These are phyloP conservation scores for Myotis vivesi DNA, from an alignment of 2,797 vertebrate species.

Conservation along the genomic window DNA sequence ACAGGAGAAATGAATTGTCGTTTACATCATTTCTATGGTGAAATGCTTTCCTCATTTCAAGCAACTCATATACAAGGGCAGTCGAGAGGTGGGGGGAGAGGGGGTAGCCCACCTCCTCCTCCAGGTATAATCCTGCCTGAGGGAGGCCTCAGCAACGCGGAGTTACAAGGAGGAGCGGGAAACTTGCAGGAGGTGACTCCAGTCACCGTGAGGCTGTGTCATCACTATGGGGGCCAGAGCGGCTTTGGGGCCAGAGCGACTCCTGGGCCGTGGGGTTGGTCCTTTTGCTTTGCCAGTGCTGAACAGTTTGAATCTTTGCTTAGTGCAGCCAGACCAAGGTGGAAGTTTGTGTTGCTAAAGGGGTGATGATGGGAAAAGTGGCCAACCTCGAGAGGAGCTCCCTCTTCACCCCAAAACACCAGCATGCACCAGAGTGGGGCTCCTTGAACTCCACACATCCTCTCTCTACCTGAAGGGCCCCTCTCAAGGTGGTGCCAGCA, in stretches of 20 bases:
- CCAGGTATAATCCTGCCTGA: accelerated
- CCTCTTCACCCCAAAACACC: neutral
- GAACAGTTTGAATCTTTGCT: neutral
- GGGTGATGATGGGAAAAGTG: neutral
- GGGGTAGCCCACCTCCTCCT: neutral
- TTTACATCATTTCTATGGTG: neutral
- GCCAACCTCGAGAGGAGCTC: neutral
- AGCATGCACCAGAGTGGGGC: too few species aligned
- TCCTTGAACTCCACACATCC: neutral
- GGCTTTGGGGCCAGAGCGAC: neutral
- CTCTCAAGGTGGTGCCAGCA: neutral
- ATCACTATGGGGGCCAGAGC: neutral
- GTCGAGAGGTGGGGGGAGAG: neutral
- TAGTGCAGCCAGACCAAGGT: neutral
- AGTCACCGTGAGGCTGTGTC: neutral
- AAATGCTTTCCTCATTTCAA: neutral
- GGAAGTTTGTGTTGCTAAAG: neutral
- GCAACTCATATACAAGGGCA: neutral
- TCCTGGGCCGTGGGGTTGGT: neutral
- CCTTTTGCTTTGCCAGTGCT: neutral
- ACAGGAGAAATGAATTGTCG: neutral
- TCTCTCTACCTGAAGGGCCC: neutral
- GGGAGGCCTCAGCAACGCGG: neutral
- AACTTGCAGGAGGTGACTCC: neutral
- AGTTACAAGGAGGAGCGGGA: neutral